Percentiles rank a stretch among this genome's conserved stretches.
Evolutionary conservation across 2,113 vertebrate genomes (phyloP).

Genomic region (Chaetodon auriga): DNA sequence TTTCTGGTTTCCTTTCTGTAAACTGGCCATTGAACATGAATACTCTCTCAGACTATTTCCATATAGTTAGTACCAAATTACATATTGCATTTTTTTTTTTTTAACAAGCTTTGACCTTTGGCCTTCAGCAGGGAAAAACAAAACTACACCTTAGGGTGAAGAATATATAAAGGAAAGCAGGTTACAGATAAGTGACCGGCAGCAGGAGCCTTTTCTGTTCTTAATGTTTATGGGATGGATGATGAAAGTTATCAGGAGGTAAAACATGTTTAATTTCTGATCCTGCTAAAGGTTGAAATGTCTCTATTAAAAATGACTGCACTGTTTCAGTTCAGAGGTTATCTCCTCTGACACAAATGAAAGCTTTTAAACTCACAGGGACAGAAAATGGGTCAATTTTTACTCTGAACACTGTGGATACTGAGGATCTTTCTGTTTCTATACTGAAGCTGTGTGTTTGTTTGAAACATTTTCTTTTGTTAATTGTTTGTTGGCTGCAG

Average conservation of each 20-base stretch:
- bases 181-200: neutral
- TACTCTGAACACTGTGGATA: conserved; percentile 8
- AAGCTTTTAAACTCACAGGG: neutral
- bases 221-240: neutral
- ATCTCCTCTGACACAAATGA: neutral
- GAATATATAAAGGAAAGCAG: neutral
- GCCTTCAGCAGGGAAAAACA: neutral
- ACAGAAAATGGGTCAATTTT: neutral
- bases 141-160: neutral
- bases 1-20: neutral
- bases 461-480: neutral
- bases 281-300: neutral
- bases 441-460: neutral
- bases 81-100: neutral
- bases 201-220: neutral
- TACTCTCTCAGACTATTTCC: neutral
- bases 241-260: neutral
- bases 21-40: neutral
- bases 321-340: neutral
- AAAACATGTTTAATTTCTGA: neutral
- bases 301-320: neutral
- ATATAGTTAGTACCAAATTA: neutral
- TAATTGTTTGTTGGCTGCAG: neutral
- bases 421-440: neutral
- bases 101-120: neutral